Base-by-base conservation (phyloP, 2,797 vertebrate species). In the Gephyroberyx darwinii region DNA sequence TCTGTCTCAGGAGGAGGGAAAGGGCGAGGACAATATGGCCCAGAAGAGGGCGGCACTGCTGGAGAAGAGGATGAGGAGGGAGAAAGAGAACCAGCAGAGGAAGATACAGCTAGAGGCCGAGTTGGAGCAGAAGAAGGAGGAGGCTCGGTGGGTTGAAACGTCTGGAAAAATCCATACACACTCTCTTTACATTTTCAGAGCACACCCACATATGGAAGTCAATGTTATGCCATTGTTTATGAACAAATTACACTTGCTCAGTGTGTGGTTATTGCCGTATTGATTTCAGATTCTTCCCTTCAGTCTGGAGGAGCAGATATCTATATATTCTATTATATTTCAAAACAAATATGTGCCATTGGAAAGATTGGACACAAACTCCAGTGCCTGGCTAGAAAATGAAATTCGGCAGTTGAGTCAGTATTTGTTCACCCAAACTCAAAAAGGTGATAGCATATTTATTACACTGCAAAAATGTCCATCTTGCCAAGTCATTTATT, bases 1-100 rank as follows among this genome's bases (percentile, higher is more conserved):
- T 5, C 19, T 59, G 26, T 60, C 65, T 71, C 82, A 99, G 98
- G 98, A 96, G 85, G 96, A 98, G 83, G 94, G 95, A 82, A 96
- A 98, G 84, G 95, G 95, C 30, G 97, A 98, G 82, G 94, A 96
- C 71, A 95, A 97, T 78, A 98, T 99, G 96, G 97, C 97, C 16
- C 92, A 96, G 90, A 98, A 96, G 81, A 94, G 98, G 79, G 96
- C 96, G 12, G 96, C 95, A 0, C 90, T 99, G 81, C 16, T 99
- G 88, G 98, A 99, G 92, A 99, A 98, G 81, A 95, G 98, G 80
- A 86, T 96, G 89, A 94, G 96, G 83, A 94, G 97, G 75, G 97
- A 98, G 88, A 96, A 94, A 74, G 97, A 99, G 89, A 96, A 88
- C 47, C 95, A 96, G 78, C 95, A 96, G 86, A 96, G 91, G 85